Percentiles rank a stretch among this genome's conserved stretches.
Evolutionary conservation across 2,888 invertebrate genomes (phyloP).

Genomic region (Lottia scabra): DNA sequence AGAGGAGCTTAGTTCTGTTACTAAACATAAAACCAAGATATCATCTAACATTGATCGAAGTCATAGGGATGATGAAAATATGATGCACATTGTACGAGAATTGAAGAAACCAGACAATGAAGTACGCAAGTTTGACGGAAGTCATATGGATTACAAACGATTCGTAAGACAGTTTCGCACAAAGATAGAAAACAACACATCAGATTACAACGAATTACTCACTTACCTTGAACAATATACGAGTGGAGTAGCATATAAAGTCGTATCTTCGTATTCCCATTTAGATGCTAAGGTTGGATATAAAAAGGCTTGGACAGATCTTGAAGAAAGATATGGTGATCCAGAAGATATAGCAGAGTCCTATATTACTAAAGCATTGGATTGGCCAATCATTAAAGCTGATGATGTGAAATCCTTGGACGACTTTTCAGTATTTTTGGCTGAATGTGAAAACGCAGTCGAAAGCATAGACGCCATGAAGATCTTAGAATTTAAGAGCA

Average conservation of each 20-base stretch:
- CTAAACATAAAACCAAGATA: too few species aligned
- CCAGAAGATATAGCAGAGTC: neutral
- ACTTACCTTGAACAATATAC: conserved; percentile 26
- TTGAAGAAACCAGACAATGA: neutral
- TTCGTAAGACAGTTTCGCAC: conserved; percentile 12
- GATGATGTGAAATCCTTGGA: neutral
- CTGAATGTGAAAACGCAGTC: neutral
- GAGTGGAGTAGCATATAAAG: conserved; percentile 16
- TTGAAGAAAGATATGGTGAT: neutral
- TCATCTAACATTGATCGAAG: too few species aligned
- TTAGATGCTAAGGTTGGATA: conserved; percentile 19
- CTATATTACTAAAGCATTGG: neutral
- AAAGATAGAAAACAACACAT: conserved; percentile 14
- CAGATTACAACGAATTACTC: conserved; percentile 14
- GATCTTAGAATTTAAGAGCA: neutral
- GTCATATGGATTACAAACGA: neutral
- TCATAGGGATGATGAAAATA: neutral
- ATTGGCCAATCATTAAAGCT: neutral
- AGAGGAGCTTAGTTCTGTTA: too few species aligned
- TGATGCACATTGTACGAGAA: neutral
- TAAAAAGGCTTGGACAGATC: neutral
- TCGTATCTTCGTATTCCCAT: conserved; percentile 17
- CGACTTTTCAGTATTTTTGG: neutral
- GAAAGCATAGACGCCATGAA: neutral
- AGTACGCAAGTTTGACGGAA: neutral